These are phyloP conservation scores for Montipora capitata DNA, from an alignment of 92 coral and sea anemone species.

Conservation along the genomic window DNA sequence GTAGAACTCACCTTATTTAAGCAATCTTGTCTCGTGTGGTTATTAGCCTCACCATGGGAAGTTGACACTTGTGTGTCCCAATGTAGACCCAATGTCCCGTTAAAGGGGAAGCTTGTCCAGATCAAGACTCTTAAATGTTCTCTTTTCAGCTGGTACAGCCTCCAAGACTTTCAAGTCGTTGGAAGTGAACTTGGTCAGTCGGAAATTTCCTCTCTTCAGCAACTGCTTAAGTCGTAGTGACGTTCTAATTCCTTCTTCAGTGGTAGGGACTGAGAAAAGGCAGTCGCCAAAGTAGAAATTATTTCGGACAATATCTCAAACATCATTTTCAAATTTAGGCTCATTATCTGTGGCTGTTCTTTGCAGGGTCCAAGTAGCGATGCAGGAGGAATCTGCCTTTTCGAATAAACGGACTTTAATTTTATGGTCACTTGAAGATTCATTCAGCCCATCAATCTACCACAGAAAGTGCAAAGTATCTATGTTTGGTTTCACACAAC, in stretches of 20 bases:
- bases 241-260: conserved; percentile 36
- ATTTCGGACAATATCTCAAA: conserved; percentile 20
- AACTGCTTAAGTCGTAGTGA: conserved; percentile 43
- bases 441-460: conserved; percentile 54
- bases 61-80: conserved; percentile 53
- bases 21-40: conserved; percentile 56
- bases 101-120: conserved; percentile 58
- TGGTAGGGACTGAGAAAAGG: conserved; percentile 44
- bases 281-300: conserved; percentile 67
- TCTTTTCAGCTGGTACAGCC: conserved; percentile 59
- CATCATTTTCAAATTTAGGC: conserved; percentile 49
- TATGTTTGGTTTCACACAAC: conserved; percentile 40
- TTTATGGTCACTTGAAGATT: conserved; percentile 62
- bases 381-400: conserved; percentile 58
- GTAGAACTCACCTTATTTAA: conserved; percentile 40
- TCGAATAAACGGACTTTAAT: conserved; percentile 69
- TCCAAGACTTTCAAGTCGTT: conserved; percentile 51
- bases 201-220: conserved; percentile 64
- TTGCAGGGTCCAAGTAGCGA: conserved; percentile 54
- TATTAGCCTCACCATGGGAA: conserved; percentile 15
- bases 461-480: conserved; percentile 61
- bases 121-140: conserved; percentile 57
- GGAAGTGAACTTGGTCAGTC: conserved; percentile 67
- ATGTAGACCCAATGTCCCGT: conserved; percentile 61
- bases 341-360: conserved; percentile 41